Conservation (phyloP, 2,797 vertebrate species). For the Sebastes diploproa region DNA sequence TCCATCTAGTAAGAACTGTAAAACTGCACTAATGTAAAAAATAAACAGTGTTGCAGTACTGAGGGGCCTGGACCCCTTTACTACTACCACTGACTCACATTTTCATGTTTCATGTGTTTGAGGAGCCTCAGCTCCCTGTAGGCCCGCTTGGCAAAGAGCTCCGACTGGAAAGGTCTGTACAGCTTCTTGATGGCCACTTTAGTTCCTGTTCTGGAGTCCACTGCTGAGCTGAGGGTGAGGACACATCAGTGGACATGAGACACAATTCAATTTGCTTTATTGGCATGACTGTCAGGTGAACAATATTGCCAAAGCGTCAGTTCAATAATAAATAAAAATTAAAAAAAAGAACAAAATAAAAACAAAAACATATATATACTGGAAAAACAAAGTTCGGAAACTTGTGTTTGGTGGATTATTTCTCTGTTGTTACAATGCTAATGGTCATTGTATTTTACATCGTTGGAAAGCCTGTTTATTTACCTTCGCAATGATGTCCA, state of each 20-base stretch:
- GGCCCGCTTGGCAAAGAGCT: slow-evolving; percentile 93
- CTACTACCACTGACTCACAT: slow-evolving; percentile 79
- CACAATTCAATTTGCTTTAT: too few relatives aligned
- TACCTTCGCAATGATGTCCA: too few relatives aligned
- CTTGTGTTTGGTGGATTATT: too few relatives aligned
- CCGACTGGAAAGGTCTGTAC: slow-evolving; percentile 95
- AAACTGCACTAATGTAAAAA: not conserved
- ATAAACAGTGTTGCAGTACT: not conserved
- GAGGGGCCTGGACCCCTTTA: not conserved
- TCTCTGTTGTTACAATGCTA: too few relatives aligned
- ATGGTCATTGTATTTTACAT: too few relatives aligned
- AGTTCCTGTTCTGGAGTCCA: slow-evolving; percentile 86
- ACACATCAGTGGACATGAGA: not conserved
- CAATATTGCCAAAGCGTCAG: too few relatives aligned
- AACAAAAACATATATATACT: too few relatives aligned
- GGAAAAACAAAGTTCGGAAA: too few relatives aligned
- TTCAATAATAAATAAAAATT: too few relatives aligned
- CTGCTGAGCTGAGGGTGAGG: slow-evolving; percentile 83
- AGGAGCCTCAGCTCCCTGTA: slow-evolving; percentile 94
- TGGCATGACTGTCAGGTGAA: too few relatives aligned
- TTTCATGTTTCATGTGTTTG: slow-evolving; percentile 98
- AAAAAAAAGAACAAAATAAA: too few relatives aligned
- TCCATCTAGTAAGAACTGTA: not conserved
- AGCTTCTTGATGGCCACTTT: slow-evolving; percentile 98
- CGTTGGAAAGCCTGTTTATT: too few relatives aligned